Conservation (phyloP, 2,797 vertebrate genomes). For the Triplophysa bombifrons region DNA sequence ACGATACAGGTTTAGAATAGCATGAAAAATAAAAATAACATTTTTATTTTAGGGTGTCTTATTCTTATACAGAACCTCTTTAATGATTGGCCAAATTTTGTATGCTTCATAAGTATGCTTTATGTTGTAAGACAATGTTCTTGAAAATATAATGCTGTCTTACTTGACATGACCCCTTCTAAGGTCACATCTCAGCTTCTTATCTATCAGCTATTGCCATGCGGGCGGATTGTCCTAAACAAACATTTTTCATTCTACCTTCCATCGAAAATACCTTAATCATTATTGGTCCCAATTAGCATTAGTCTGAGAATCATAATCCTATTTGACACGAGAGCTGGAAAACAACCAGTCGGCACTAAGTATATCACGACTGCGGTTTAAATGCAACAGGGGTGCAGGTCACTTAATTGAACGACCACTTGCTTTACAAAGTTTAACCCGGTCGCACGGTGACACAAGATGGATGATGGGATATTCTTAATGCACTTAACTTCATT, state of each 20-base stretch:
- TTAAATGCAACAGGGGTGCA: slow-evolving; percentile 5
- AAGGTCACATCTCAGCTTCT: no score
- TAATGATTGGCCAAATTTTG: no score
- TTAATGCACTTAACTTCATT: neutral
- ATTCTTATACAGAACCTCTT: neutral
- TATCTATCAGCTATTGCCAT: slow-evolving; percentile 6
- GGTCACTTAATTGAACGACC: neutral
- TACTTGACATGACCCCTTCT: no score
- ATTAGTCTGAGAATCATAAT: slow-evolving; percentile 48
- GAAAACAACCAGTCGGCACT: slow-evolving; percentile 38
- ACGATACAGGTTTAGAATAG: neutral
- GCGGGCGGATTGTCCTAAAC: slow-evolving; percentile 43
- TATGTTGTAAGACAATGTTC: no score
- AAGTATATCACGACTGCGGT: slow-evolving; percentile 38
- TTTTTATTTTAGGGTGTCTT: no score
- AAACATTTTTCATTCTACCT: slow-evolving; percentile 9
- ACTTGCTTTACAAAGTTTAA: slow-evolving; percentile 23
- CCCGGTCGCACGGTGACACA: neutral
- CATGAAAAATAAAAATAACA: neutral
- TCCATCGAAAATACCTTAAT: slow-evolving; percentile 51
- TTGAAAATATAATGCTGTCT: no score
- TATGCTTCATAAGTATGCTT: no score
- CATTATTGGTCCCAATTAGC: slow-evolving; percentile 59
- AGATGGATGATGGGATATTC: neutral
- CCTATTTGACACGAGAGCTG: slow-evolving; percentile 47